Evolutionary conservation across 2,797 vertebrate genomes (phyloP).

Genomic region (Malacoctenus gilli): DNA sequence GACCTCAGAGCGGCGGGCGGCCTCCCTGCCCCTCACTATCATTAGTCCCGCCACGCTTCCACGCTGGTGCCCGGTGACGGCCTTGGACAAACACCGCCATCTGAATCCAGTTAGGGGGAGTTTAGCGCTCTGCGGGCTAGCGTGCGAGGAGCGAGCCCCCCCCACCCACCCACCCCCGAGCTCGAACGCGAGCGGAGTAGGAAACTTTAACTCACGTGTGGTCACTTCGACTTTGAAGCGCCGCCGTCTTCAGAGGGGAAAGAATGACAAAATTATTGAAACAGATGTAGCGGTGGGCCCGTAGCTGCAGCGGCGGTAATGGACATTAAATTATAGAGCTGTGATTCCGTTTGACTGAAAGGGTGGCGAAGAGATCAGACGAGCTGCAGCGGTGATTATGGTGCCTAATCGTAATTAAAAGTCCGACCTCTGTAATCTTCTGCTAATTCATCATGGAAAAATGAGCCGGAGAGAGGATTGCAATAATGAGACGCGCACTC

Average conservation of each 20-base stretch:
- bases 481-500: slow-evolving; percentile 28
- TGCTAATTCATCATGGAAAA: slow-evolving; percentile 41
- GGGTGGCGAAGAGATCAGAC: slow-evolving; percentile 52
- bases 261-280: slow-evolving; percentile 76
- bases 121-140: slow-evolving; percentile 62
- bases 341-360: slow-evolving; percentile 57
- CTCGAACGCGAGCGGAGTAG: slow-evolving; percentile 60
- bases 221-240: slow-evolving; percentile 75
- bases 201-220: slow-evolving; percentile 81
- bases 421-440: slow-evolving; percentile 35
- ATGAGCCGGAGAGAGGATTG: slow-evolving; percentile 3
- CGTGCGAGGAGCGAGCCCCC: slow-evolving; percentile 64
- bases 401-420: slow-evolving; percentile 58
- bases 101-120: slow-evolving; percentile 75
- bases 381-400: slow-evolving; percentile 52
- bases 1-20: slow-evolving; percentile 66
- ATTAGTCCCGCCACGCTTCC: slow-evolving; percentile 76
- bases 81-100: slow-evolving; percentile 80
- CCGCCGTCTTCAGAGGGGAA: slow-evolving; percentile 66
- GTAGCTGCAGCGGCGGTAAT: slow-evolving; percentile 66
- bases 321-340: slow-evolving; percentile 73
- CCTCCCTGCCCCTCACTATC: slow-evolving; percentile 70
- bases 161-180: too few relatives aligned
- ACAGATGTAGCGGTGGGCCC: slow-evolving; percentile 75
- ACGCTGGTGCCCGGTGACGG: slow-evolving; percentile 61